phyloP scores from a whole-genome alignment of 2,888 invertebrate species.

The Iphiclides podalirius region DNA sequence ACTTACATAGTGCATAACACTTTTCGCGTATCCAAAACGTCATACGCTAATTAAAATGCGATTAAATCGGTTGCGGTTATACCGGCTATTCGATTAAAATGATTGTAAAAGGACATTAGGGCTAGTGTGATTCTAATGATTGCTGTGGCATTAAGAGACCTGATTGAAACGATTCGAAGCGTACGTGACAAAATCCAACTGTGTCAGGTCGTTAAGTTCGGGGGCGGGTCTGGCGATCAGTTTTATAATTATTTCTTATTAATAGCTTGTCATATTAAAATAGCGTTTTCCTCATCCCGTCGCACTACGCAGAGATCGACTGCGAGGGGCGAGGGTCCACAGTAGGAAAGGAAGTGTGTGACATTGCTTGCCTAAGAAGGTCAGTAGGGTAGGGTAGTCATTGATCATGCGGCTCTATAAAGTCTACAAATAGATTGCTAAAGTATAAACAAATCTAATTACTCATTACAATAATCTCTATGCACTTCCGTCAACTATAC shows the following conservation, averaged over 20 bases:
- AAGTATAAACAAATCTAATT: no score
- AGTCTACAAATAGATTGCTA: no score
- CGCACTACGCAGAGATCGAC: conserved; percentile 13
- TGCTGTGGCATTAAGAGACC: conserved; percentile 39
- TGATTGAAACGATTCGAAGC: conserved; percentile 41
- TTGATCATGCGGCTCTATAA: background rate
- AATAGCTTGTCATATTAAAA: conserved; percentile 40
- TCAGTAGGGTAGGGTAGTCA: background rate
- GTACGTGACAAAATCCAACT: conserved; percentile 66
- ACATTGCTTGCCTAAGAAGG: background rate
- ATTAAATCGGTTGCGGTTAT: conserved; percentile 4
- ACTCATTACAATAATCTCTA: no score
- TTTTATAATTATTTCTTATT: conserved; percentile 56
- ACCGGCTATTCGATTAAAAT: background rate
- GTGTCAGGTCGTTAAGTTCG: conserved; percentile 52
- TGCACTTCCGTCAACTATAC: background rate
- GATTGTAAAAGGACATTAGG: conserved; percentile 56
- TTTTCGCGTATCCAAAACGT: conserved; percentile 2
- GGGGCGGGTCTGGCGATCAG: conserved; percentile 39
- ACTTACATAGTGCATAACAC: conserved; percentile 2
- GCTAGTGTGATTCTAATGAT: conserved; percentile 53
- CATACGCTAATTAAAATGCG: conserved; percentile 23
- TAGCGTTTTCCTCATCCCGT: conserved; percentile 53
- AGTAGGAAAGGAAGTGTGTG: background rate
- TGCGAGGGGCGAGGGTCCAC: no score